Evolutionary conservation across 1,140 invertebrate genomes (phyloP).

Genomic region (Bombus huntii): DNA sequence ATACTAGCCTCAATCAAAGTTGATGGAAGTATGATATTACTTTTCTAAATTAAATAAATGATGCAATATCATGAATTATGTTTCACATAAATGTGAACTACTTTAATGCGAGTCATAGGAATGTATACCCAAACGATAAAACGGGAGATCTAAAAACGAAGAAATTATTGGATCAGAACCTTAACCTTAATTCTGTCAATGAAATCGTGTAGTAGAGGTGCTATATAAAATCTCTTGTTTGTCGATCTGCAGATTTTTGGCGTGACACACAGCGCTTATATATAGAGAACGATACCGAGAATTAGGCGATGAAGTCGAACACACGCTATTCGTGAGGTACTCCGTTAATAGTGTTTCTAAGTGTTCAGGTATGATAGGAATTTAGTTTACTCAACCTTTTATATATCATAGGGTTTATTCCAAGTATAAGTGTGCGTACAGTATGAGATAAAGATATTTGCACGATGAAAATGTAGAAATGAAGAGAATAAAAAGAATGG

Average conservation of each 20-base stretch:
- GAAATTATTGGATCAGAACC: too few relatives aligned
- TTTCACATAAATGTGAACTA: too few relatives aligned
- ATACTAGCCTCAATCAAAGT: not conserved
- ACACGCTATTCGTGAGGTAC: constrained; percentile 1
- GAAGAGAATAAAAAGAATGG: too few relatives aligned
- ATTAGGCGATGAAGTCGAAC: constrained; percentile 19
- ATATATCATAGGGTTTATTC: not conserved
- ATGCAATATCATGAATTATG: not conserved
- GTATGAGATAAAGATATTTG: too few relatives aligned
- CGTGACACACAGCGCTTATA: constrained; percentile 19
- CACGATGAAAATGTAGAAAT: too few relatives aligned
- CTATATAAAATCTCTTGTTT: not conserved
- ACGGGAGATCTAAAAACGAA: not conserved
- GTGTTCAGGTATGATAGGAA: not conserved
- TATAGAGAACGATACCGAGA: constrained; percentile 40
- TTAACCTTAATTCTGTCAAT: not conserved
- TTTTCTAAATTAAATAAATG: not conserved
- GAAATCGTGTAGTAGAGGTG: not conserved
- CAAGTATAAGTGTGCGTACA: too few relatives aligned
- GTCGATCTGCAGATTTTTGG: constrained; percentile 31
- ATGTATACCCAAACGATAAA: not conserved
- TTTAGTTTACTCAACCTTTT: not conserved
- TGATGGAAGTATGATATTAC: not conserved
- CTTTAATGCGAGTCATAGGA: too few relatives aligned
- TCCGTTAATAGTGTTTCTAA: constrained; percentile 12